Base-by-base conservation (phyloP, 2,888 invertebrate species). In the Oxystoma pomonae region DNA sequence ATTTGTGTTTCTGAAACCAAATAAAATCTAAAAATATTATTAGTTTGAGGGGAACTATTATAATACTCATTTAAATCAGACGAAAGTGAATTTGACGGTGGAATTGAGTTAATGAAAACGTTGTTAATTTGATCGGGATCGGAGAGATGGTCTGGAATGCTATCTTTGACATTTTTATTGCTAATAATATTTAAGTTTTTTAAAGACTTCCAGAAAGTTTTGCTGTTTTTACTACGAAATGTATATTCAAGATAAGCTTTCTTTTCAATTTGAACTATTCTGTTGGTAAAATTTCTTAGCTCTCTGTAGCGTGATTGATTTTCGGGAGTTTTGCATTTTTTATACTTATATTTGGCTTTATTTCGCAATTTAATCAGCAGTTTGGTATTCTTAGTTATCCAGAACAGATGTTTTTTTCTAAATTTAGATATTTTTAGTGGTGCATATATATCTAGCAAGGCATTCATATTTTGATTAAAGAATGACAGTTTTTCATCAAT, bases 391-490 rank as follows among this genome's bases (percentile, higher is more conserved):
- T 57, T 19, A 17, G 57, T 57, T n/a, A 20, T 19, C 57, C 57
- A 57, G 5, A 19, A 19, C 18, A 7, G 5, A 20, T 57, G 5
- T 57, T 57, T 5, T 20, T 57, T 57, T 19, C 9, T 57, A 18
- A 57, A 20, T 5, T 3, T 57, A 20, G n/a, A 3, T 57, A 18
- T 57, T 57, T 57, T 57, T 19, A 57, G 18, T 19, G 57, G 57
- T 17, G 57, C 57, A 57, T 57, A 21, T 5, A 20, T 20, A 57
- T 20, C 18, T 20, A 57, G 18, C 18, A 57, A 18, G 18, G 3
- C 18, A 20, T 19, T 57, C n/a, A 57, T 57, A 57, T 57, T 57
- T 20, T 21, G 7, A 57, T 57, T 57, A 57, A 57, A 20, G n/a
- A 57, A 57, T 2, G 57, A 12, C 12, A 57, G 18, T 21, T 57